phyloP scores from a whole-genome alignment of 2,113 vertebrate genomes.

The Rissa tridactyla region DNA sequence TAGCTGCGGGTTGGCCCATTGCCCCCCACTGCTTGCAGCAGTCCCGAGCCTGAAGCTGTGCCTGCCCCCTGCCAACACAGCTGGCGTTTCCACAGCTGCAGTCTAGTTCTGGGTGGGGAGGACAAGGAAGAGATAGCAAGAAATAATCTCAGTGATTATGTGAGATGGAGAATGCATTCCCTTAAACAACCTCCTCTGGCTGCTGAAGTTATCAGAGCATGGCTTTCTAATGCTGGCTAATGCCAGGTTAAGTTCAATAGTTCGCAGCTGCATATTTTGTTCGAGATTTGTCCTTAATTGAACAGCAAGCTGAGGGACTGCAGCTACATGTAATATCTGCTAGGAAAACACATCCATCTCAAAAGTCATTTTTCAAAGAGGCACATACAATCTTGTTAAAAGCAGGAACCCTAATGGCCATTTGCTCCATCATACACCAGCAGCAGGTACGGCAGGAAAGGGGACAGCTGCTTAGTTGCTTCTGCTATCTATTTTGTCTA shows the following conservation, averaged over 20 bases:
- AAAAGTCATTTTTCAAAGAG: conserved; percentile 19
- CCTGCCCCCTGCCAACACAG: background rate
- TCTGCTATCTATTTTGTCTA: conserved; percentile 28
- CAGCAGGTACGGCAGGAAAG: background rate
- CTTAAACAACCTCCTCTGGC: conserved; percentile 34
- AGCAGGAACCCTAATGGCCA: background rate
- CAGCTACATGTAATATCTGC: background rate
- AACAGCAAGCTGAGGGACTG: background rate
- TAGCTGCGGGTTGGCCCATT: background rate
- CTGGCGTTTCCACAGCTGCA: conserved; percentile 16
- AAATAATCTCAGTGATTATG: conserved; percentile 48
- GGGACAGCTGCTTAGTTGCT: conserved; percentile 19
- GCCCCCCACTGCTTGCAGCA: background rate
- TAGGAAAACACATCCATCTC: conserved; percentile 4
- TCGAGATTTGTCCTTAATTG: background rate
- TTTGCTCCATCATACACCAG: background rate
- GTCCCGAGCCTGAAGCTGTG: background rate
- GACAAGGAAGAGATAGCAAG: conserved; percentile 14
- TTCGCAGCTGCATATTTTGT: conserved; percentile 1
- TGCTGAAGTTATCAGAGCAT: conserved; percentile 8
- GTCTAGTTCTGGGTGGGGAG: background rate
- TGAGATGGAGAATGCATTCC: conserved; percentile 1
- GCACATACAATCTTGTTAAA: conserved; percentile 19
- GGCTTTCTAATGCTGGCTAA: conserved; percentile 32
- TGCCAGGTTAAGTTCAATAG: conserved; percentile 32